Base-by-base conservation (phyloP, 1,140 invertebrate genomes). In the Neodiprion pinetum region DNA sequence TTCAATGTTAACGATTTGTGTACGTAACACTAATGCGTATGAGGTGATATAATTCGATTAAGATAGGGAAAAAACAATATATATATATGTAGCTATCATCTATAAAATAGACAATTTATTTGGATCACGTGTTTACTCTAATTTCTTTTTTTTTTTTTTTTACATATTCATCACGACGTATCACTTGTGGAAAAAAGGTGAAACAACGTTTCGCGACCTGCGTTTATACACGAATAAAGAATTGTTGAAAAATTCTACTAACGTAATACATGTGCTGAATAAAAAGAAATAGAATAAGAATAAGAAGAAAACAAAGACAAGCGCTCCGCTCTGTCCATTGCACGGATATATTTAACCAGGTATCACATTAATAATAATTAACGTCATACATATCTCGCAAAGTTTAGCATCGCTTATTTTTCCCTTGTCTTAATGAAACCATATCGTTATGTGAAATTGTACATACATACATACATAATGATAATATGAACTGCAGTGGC, bases 401-500 rank as follows among this genome's bases (percentile, higher is more conserved):
- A 40, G 28, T 40, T 1, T 5, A 0, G 28, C 28, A 4, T 40
- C 28, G 28, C 28, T 40, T 40, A 40, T 61, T 61, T 40, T 61
- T 61, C n/a, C n/a, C 53, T 61, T 9, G n/a, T 61, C 53, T 61
- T 17, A 61, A 61, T 61, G n/a, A 61, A 61, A 61, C 53, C n/a
- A 61, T 61, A 14, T 61, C n/a, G 11, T 8, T 61, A 14, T 61
- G 11, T 61, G 11, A 40, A 40, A 0, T 61, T 61, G 11, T 61
- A 14, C n/a, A 14, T 61, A 14, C 53, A 40, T 40, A 61, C 11
- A 12, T 61, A 61, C n/a, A 82, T 80, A 84, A 83, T 84, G 75
- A 84, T 83, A 86, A 88, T 84, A 87, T 82, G 84, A 87, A 88
- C 84, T 88, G 87, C 86, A 79, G 83, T 88, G 87, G 87, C 87